Evolutionary conservation across 1,140 invertebrate species (phyloP), one percentile per base, ranked within the genome.

Genomic region (Asobara japonica): DNA sequence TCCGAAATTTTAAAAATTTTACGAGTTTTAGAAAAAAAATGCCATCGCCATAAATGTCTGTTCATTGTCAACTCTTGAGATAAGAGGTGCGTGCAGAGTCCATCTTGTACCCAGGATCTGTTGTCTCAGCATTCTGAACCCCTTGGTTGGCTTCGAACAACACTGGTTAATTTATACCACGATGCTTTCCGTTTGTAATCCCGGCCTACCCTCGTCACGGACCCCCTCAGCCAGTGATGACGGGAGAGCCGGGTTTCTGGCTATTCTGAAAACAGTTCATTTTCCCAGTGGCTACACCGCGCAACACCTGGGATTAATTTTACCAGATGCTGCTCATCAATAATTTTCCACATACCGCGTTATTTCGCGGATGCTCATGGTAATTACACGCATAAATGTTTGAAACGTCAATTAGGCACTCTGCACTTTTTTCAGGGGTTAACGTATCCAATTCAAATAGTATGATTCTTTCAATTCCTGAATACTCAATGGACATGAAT

Each of bases 161-260:
- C 71, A 48, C 8, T 79, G 73, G 76, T 81, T 78, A 77, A 81
- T 77, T 81, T 79, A 77, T 77, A 78, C 70, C 74, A 65, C 72
- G 75, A 72, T 72, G 72, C 45, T 56, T n/a, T 72, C 65, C 61
- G 72, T 80, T 79, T 77, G 73, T 73, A 76, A 78, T 79, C 68
- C 76, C 36, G 66, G 56, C 20, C n/a, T 18, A 77, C 69, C 69
- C 69, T 80, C 72, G 76, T 76, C 75, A 77, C 65, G 61, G 65
- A 66, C 16, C 64, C 45, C 41, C 41, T 13, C 41, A 20, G 29
- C n/a, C 36, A 67, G 30, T 67, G 64, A 33, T 38, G 33, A 56
- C 36, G 56, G 22, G 20, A 25, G 51, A 25, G 16, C 51, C 18
- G 25, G 27, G 31, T 61, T 61, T 33, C 48, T 22, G 36, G 18